A percentile compares a stretch with the other conserved stretches of the same genome.
phyloP scores from a whole-genome alignment of 2,888 invertebrate genomes.

The Pteria penguin region DNA sequence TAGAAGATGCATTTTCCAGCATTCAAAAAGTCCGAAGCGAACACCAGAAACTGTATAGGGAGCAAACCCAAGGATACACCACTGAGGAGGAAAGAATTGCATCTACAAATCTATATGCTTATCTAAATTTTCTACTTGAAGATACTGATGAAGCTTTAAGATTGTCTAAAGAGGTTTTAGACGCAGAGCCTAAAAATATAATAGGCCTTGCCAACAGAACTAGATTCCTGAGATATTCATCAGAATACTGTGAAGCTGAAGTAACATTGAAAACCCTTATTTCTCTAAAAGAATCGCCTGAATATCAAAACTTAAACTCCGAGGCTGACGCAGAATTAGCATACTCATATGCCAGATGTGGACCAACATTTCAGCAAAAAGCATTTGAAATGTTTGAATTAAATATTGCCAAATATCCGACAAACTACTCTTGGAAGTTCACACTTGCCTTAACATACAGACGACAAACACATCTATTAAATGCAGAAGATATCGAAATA shows the following conservation, averaged over 20 bases:
- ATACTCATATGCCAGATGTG: conserved; percentile 12
- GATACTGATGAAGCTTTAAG: neutral
- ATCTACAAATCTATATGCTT: neutral
- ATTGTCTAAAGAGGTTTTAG: neutral
- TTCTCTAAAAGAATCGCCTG: too few relatives aligned
- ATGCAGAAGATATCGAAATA: neutral
- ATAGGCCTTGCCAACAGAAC: neutral
- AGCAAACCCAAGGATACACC: neutral
- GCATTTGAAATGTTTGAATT: neutral
- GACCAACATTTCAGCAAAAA: conserved; percentile 5
- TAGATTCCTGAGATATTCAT: neutral
- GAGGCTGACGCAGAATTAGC: conserved; percentile 13
- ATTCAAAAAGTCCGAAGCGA: neutral
- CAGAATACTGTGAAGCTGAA: neutral
- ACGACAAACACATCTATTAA: neutral
- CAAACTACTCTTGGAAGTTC: conserved; percentile 7
- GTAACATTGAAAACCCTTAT: neutral
- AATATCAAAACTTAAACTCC: too few relatives aligned
- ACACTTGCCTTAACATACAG: conserved; percentile 9
- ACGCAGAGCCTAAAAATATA: neutral
- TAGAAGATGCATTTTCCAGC: neutral
- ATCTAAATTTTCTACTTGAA: neutral
- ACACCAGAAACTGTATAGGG: neutral
- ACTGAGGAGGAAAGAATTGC: neutral
- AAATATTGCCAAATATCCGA: neutral